Base-by-base conservation (phyloP, 2,797 vertebrate species). In the Macrochelys suwanniensis region DNA sequence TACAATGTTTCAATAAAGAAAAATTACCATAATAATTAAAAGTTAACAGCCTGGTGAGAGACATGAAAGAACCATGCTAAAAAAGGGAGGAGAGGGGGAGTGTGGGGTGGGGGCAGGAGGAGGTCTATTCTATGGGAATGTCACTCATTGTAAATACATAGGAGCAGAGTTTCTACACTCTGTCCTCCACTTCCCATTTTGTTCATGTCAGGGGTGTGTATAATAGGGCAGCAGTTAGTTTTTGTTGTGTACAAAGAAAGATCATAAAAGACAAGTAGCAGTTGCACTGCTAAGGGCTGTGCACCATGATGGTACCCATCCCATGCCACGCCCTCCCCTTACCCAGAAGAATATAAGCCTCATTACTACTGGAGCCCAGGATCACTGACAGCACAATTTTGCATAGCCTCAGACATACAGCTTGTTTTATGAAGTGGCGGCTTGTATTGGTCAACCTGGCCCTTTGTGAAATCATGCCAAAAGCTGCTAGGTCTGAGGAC, bases 361-460 rank as follows among this genome's bases (percentile, higher is more conserved):
- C 61, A n/a, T 1, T 74, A 50, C 53, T 79, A 68, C 37, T 77
- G 80, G 80, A 91, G 65, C 0, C 0, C n/a, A 0, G 0, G 49
- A 80, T 93, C 85, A 37, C 89, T 92, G 91, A 90, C 95, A 95
- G 87, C 89, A 83, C 50, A 47, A 89, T 90, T 89, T 87, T 93
- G 87, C 83, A 83, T 76, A 84, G 81, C 79, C n/a, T 49, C 65
- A 93, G 93, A 93, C 88, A 85, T 80, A n/a, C 0, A 0, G 87
- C 88, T 95, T 95, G 61, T 95, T 97, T 97, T 95, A 96, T 91
- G 74, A 92, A 95, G 51, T 92, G 92, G 87, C 68, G 90, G 74
- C 47, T 95, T 78, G 81, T 85, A 93, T 94, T 81, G 71, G 94
- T 87, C 96, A 97, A 97, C 96, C 94, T 97, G 95, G 83, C 90